A percentile compares a stretch with the other conserved stretches of the same genome.
Conservation (phyloP, 2,113 vertebrate genomes). For the Numenius arquata region DNA sequence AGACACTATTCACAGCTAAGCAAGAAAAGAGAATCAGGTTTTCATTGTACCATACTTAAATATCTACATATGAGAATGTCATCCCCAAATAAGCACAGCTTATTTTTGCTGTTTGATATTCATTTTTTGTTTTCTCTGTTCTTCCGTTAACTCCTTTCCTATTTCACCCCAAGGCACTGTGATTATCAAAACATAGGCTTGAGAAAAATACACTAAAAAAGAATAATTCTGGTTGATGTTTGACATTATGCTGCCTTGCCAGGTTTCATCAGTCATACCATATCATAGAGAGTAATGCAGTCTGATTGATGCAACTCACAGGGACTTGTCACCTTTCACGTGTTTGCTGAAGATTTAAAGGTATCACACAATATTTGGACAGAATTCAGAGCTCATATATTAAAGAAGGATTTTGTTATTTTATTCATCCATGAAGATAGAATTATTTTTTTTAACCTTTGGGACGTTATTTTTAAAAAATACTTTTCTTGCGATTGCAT, state of each 20-base stretch:
- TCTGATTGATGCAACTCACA: background rate
- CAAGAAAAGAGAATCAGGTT: background rate
- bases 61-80: background rate
- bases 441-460: background rate
- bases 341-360: background rate
- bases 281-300: background rate
- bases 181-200: background rate
- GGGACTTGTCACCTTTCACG: background rate
- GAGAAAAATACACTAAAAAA: background rate
- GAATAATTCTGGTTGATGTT: background rate
- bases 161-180: background rate
- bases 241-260: background rate
- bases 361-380: background rate
- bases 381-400: background rate
- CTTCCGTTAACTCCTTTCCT: background rate
- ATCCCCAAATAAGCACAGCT: background rate
- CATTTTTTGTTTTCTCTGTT: background rate
- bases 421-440: background rate
- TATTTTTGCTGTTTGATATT: background rate
- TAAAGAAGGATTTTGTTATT: background rate
- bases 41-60: background rate
- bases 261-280: conserved; percentile 7
- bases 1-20: background rate
- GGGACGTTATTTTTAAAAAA: background rate
- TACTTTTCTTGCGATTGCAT: background rate